phyloP scores from a whole-genome alignment of 37 sponge, comb jelly and placozoan genomes.

The Beroe ovata region DNA sequence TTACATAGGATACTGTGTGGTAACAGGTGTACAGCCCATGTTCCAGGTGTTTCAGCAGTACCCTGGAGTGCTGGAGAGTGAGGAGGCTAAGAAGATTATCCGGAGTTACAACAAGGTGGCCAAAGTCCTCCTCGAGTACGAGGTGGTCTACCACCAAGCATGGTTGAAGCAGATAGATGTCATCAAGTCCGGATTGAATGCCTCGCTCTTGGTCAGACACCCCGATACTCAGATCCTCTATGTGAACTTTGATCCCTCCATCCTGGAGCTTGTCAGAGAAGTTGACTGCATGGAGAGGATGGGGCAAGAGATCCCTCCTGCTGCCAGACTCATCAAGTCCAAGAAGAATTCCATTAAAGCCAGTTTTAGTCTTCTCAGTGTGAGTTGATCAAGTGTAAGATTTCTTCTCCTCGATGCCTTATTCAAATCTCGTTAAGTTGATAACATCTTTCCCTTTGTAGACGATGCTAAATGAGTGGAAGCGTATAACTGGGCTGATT shows the following conservation, averaged over 20 bases:
- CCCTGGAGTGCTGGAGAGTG: conserved; percentile 69
- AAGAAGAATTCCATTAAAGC: conserved; percentile 71
- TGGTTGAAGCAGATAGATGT: conserved; percentile 76
- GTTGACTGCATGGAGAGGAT: conserved; percentile 81
- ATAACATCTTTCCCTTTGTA: too few relatives aligned
- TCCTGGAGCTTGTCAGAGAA: conserved; percentile 80
- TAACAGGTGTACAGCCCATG: conserved; percentile 67
- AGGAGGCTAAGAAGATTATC: conserved; percentile 71
- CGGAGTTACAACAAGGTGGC: conserved; percentile 71
- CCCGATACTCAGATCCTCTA: conserved; percentile 67
- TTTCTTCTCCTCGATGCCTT: too few relatives aligned
- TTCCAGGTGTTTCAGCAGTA: conserved; percentile 70
- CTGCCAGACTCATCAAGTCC: conserved; percentile 61
- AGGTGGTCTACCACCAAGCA: conserved; percentile 82
- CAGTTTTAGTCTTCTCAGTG: conserved; percentile 74
- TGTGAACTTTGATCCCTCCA: conserved; percentile 82
- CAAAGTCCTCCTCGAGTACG: conserved; percentile 84
- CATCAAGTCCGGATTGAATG: conserved; percentile 68
- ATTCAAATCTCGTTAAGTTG: too few relatives aligned
- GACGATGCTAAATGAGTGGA: conserved; percentile 57
- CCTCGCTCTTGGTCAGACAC: conserved; percentile 71
- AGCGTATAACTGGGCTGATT: conserved; percentile 39
- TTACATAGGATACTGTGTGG: background rate
- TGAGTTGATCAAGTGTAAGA: too few relatives aligned
- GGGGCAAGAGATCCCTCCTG: conserved; percentile 73